A percentile compares a stretch with the other conserved stretches of the same genome.
Evolutionary conservation across 2,888 invertebrate species (phyloP).

Genomic region (Plagiodera versicolora): DNA sequence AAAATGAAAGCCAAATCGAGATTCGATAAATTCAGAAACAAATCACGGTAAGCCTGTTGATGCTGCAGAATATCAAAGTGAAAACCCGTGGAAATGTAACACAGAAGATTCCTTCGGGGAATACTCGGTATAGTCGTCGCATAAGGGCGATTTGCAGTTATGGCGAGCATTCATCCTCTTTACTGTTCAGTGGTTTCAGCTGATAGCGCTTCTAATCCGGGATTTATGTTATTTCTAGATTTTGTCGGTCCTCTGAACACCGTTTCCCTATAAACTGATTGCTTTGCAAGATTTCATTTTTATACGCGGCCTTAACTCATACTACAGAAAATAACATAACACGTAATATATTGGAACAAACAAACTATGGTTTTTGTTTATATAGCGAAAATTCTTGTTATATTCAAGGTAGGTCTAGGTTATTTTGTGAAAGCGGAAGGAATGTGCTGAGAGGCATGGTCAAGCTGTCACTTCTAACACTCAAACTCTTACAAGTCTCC

Average conservation of each 20-base stretch:
- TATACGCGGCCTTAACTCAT: constrained; percentile 21
- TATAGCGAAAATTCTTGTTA: no score
- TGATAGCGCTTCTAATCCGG: constrained; percentile 54
- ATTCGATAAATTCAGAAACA: neutral
- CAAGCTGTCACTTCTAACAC: no score
- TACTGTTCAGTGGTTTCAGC: constrained; percentile 53
- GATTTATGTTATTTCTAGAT: constrained; percentile 55
- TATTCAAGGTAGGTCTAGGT: no score
- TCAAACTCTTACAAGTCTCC: no score
- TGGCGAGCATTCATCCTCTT: constrained; percentile 45
- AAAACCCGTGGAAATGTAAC: constrained; percentile 7
- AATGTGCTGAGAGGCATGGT: no score
- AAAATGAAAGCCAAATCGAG: neutral
- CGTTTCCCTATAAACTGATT: constrained; percentile 36
- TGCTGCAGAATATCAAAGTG: constrained; percentile 1
- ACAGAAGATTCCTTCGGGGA: neutral
- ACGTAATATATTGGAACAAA: no score
- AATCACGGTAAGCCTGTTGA: neutral
- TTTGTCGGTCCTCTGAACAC: constrained; percentile 1
- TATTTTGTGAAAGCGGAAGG: no score
- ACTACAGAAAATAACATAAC: constrained; percentile 16
- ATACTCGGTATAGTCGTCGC: neutral
- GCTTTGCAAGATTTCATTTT: constrained; percentile 27
- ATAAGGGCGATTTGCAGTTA: constrained; percentile 16
- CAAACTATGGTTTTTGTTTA: no score